phyloP scores from a whole-genome alignment of 2,888 invertebrate genomes.

The Sthenelais limicola region DNA sequence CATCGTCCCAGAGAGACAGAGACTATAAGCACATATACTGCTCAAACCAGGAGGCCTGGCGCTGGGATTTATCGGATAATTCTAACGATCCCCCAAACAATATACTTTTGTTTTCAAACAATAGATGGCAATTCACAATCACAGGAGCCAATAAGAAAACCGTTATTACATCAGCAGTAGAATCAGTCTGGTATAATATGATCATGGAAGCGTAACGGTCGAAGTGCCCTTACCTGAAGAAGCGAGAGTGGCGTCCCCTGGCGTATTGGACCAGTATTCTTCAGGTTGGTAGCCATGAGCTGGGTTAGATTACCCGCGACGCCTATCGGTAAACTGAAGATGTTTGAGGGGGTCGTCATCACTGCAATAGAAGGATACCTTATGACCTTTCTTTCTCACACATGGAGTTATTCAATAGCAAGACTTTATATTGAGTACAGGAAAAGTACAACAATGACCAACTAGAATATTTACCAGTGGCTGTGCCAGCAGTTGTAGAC shows the following conservation, averaged over 20 bases:
- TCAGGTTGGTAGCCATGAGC: conserved; percentile 65
- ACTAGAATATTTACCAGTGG: conserved; percentile 52
- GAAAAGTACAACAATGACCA: background rate
- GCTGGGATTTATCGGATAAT: background rate
- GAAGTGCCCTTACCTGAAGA: conserved; percentile 59
- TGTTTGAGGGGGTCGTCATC: conserved; percentile 52
- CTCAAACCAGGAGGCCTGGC: too few species aligned
- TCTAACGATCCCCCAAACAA: background rate
- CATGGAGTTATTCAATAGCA: background rate
- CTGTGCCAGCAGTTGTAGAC: conserved; percentile 52
- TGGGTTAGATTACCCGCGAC: conserved; percentile 63
- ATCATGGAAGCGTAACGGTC: background rate
- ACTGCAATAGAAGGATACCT: conserved; percentile 9
- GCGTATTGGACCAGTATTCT: conserved; percentile 56
- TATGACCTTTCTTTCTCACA: background rate
- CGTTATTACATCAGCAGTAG: too few species aligned
- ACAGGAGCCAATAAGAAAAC: too few species aligned
- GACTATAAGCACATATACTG: too few species aligned
- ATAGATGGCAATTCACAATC: background rate
- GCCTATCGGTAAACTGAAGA: conserved; percentile 67
- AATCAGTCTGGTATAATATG: too few species aligned
- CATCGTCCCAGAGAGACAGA: too few species aligned
- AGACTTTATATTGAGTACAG: background rate
- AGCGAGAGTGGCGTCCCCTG: conserved; percentile 58
- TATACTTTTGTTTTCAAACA: background rate